phyloP scores from a whole-genome alignment of 2,113 vertebrate species.

The Rynchops niger region DNA sequence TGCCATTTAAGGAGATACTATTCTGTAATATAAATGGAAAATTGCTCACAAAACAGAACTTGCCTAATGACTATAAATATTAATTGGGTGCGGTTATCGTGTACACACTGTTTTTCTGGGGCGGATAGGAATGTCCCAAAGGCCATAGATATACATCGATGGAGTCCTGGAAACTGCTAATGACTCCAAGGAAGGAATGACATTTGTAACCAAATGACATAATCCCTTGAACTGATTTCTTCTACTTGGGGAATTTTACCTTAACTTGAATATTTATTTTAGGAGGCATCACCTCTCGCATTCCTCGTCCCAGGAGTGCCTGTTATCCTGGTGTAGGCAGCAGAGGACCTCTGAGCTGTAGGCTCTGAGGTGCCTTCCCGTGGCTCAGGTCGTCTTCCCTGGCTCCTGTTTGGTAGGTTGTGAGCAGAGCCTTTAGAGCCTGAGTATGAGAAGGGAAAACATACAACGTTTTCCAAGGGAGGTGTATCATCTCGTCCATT shows the following conservation, averaged over 20 bases:
- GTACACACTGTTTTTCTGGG: not conserved
- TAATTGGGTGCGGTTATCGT: not conserved
- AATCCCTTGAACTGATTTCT: not conserved
- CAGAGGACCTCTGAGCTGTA: not conserved
- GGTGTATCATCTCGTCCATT: not conserved
- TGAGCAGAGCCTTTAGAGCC: not conserved
- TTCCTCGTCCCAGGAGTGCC: not conserved
- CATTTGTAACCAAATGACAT: not conserved
- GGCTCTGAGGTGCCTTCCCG: not conserved
- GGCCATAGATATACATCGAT: rapidly evolving
- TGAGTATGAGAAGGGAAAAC: not conserved
- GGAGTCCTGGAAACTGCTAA: not conserved
- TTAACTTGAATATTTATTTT: not conserved
- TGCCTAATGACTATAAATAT: not conserved
- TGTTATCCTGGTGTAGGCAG: not conserved
- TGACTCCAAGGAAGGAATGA: not conserved
- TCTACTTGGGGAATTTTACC: not conserved
- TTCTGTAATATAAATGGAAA: not conserved
- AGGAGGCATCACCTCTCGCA: not conserved
- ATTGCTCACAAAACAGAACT: not conserved
- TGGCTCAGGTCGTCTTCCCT: not conserved
- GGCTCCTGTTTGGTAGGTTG: not conserved
- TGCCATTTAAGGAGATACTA: not conserved
- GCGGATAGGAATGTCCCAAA: not conserved
- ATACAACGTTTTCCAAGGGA: not conserved